phyloP scores from a whole-genome alignment of 2,797 vertebrate species.

The Hoplostethus atlanticus region DNA sequence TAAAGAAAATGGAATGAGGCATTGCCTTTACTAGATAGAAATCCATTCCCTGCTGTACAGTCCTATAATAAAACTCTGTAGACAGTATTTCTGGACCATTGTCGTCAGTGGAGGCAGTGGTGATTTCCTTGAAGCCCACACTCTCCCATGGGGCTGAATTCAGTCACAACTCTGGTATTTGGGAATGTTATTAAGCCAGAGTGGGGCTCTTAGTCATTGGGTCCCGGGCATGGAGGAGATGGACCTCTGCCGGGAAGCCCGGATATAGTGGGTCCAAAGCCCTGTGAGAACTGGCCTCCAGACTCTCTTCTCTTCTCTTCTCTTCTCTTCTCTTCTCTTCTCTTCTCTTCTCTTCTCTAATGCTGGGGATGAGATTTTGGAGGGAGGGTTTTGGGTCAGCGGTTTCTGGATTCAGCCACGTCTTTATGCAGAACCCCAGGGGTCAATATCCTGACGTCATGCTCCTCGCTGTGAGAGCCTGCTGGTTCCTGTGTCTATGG shows the following conservation, averaged over 20 bases:
- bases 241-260: constrained; percentile 64
- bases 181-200: constrained; percentile 61
- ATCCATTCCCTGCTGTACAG: constrained; percentile 25
- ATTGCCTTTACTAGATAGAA: constrained; percentile 34
- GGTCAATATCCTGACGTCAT: constrained; percentile 78
- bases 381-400: constrained; percentile 53
- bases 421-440: constrained; percentile 50
- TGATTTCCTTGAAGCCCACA: constrained; percentile 66
- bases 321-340: background rate
- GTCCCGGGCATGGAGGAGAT: constrained; percentile 58
- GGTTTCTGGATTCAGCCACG: constrained; percentile 68
- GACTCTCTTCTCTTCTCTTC: constrained; percentile 5
- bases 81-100: constrained; percentile 43
- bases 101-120: constrained; percentile 42
- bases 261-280: constrained; percentile 61
- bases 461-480: constrained; percentile 59
- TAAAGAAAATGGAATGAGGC: constrained; percentile 30
- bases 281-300: constrained; percentile 66
- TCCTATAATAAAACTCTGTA: constrained; percentile 42
- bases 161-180: constrained; percentile 79
- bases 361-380: background rate
- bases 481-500: constrained; percentile 36
- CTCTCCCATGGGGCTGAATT: constrained; percentile 58
- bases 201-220: constrained; percentile 73
- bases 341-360: constrained; percentile 20